phyloP scores from a whole-genome alignment of 1,140 invertebrate genomes.

The Leptinotarsa defecta region DNA sequence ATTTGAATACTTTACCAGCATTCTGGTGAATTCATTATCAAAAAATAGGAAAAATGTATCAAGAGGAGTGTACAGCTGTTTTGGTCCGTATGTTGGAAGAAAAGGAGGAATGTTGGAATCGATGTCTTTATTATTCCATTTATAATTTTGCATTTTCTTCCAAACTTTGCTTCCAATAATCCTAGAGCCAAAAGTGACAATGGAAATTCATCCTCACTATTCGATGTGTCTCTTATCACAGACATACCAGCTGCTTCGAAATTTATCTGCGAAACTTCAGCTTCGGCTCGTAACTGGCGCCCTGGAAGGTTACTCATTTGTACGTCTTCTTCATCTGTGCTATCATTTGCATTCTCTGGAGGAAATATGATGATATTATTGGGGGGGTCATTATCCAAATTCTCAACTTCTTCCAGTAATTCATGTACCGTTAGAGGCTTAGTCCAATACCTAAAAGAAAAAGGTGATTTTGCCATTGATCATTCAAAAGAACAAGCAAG shows the following conservation, averaged over 20 bases:
- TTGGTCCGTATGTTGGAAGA: too few species aligned
- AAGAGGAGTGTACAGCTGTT: too few species aligned
- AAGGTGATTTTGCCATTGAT: too few species aligned
- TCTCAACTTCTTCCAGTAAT: constrained; percentile 30
- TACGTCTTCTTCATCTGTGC: constrained; percentile 35
- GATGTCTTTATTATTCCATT: constrained; percentile 14
- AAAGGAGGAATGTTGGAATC: too few species aligned
- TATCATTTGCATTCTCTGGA: constrained; percentile 25
- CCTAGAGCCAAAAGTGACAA: constrained; percentile 11
- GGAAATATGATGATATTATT: constrained; percentile 30
- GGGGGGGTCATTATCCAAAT: constrained; percentile 27
- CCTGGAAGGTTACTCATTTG: constrained; percentile 30
- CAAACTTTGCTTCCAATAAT: neutral
- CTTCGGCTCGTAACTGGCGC: constrained; percentile 24
- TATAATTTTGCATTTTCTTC: constrained; percentile 13
- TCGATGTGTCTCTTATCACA: constrained; percentile 10
- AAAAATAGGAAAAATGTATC: too few species aligned
- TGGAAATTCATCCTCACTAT: constrained; percentile 31
- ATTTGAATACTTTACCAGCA: too few species aligned
- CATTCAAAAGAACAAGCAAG: too few species aligned
- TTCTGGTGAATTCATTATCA: too few species aligned
- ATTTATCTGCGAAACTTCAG: constrained; percentile 19
- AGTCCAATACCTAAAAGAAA: constrained; percentile 32
- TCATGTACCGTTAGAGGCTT: constrained; percentile 31
- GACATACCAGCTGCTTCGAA: neutral